Conservation (phyloP, 2,888 invertebrate genomes). For the Leptarthrus brevirostris region DNA sequence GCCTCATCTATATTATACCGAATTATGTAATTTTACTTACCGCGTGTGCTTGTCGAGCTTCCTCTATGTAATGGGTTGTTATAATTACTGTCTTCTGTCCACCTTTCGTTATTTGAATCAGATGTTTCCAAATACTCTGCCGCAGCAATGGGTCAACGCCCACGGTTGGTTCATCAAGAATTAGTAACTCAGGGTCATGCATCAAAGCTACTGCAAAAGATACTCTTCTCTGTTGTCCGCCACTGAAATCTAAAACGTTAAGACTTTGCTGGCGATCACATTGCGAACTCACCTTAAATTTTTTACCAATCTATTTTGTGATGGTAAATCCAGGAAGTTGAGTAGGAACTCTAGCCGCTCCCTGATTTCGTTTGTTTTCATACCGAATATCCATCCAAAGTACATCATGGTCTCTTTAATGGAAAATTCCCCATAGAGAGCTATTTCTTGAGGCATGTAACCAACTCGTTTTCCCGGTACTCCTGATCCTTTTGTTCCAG, state of each 20-base stretch:
- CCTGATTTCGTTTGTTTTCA: slow-evolving; percentile 83
- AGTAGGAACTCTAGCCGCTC: slow-evolving; percentile 86
- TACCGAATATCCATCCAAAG: slow-evolving; percentile 95
- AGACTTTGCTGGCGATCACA: not conserved
- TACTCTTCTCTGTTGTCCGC: slow-evolving; percentile 90
- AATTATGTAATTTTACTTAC: slow-evolving; percentile 69
- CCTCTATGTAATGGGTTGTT: slow-evolving; percentile 95
- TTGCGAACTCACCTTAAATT: slow-evolving; percentile 73
- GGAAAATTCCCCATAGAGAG: slow-evolving; percentile 90
- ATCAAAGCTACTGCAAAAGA: slow-evolving; percentile 92
- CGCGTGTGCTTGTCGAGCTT: slow-evolving; percentile 89
- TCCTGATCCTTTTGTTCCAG: slow-evolving; percentile 88
- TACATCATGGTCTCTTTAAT: slow-evolving; percentile 96
- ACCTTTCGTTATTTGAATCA: slow-evolving; percentile 89
- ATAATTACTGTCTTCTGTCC: slow-evolving; percentile 93
- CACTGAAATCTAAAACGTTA: slow-evolving; percentile 70
- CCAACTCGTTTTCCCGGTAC: slow-evolving; percentile 96
- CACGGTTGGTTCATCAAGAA: slow-evolving; percentile 93
- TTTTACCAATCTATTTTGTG: slow-evolving; percentile 82
- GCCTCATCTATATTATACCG: not conserved
- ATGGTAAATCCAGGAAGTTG: slow-evolving; percentile 91
- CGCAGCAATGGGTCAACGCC: slow-evolving; percentile 91
- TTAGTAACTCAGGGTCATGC: slow-evolving; percentile 91
- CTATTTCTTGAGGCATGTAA: slow-evolving; percentile 96
- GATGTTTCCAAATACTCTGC: slow-evolving; percentile 94